A percentile compares a stretch with the other conserved stretches of the same genome.
Evolutionary conservation across 2,888 invertebrate species (phyloP).

Genomic region (Lasioglossum oenotherae): DNA sequence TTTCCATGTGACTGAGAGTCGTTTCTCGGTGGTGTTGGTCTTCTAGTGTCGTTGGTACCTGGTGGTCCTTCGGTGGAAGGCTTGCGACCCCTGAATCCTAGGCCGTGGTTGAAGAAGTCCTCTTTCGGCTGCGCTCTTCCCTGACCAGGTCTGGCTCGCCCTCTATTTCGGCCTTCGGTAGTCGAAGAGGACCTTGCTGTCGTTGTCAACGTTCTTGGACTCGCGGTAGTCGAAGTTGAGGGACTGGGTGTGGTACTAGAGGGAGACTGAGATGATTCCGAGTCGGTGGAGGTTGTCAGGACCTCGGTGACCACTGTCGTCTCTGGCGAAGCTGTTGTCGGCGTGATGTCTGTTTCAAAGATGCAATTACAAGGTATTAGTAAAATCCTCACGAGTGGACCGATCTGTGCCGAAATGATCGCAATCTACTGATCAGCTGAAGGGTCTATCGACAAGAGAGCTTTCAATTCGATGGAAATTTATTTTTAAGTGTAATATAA

Average conservation of each 20-base stretch:
- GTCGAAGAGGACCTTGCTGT: slow-evolving; percentile 16
- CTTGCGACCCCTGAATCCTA: slow-evolving; percentile 80
- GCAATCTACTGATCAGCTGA: background rate
- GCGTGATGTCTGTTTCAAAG: slow-evolving; percentile 34
- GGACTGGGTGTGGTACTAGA: slow-evolving; percentile 52
- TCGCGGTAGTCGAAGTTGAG: background rate
- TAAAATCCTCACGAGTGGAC: background rate
- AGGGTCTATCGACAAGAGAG: no score
- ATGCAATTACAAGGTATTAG: background rate
- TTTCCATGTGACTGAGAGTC: slow-evolving; percentile 68
- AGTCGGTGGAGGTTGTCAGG: slow-evolving; percentile 24
- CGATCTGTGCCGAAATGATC: no score
- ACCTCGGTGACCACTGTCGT: slow-evolving; percentile 23
- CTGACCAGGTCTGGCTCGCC: slow-evolving; percentile 52
- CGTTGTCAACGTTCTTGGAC: slow-evolving; percentile 27
- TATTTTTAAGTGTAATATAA: no score
- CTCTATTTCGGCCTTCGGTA: slow-evolving; percentile 47
- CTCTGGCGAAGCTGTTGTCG: slow-evolving; percentile 44
- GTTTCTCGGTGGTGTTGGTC: slow-evolving; percentile 16
- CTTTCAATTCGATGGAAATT: no score
- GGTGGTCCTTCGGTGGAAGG: slow-evolving; percentile 51
- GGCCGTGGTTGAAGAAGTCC: slow-evolving; percentile 79
- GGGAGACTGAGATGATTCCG: slow-evolving; percentile 16
- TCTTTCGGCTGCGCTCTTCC: slow-evolving; percentile 64
- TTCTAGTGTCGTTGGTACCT: slow-evolving; percentile 15